Conservation (phyloP, 2,888 invertebrate genomes). For the Heliconius aoede region DNA sequence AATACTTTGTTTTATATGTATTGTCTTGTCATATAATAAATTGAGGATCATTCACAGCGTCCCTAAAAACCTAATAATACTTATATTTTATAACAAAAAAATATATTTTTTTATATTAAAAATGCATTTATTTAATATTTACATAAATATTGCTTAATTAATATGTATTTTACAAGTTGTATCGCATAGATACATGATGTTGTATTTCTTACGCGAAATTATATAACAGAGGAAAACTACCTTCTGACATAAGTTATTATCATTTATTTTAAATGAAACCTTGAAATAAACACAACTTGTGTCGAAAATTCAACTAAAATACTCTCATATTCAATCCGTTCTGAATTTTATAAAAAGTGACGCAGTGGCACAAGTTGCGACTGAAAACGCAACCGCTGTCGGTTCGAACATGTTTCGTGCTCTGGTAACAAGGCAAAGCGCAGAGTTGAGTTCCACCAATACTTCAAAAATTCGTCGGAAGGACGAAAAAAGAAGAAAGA, state of each 20-base stretch:
- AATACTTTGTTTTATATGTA: too few species aligned
- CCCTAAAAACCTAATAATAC: not conserved
- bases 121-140: not conserved
- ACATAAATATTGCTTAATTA: not conserved
- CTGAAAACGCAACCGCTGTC: not conserved
- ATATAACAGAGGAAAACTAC: conserved; percentile 8
- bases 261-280: not conserved
- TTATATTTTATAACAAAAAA: not conserved
- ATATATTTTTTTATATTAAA: not conserved
- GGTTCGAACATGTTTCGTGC: too few species aligned
- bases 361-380: not conserved
- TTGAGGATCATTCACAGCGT: not conserved
- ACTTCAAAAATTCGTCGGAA: not conserved
- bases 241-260: not conserved
- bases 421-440: too few species aligned
- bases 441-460: too few species aligned
- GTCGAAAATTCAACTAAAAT: not conserved
- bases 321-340: not conserved
- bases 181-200: not conserved
- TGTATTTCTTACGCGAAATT: not conserved
- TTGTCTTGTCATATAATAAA: too few species aligned
- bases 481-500: too few species aligned
- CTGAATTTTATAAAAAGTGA: not conserved
- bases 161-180: not conserved
- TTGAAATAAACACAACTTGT: not conserved